Conservation (phyloP, 1,140 invertebrate genomes). For the Papilio machaon region DNA sequence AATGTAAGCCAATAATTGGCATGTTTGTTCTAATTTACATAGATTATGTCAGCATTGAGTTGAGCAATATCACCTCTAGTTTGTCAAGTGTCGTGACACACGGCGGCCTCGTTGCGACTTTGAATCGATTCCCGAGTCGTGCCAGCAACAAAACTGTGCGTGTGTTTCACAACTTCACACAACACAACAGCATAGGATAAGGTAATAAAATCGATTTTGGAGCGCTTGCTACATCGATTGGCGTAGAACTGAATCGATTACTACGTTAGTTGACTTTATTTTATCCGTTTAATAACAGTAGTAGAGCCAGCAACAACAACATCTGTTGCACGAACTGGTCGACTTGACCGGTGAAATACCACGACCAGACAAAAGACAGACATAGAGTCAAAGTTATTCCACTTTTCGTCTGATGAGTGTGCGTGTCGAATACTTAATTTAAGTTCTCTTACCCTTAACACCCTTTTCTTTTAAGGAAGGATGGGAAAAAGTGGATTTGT, state of each 20-base stretch:
- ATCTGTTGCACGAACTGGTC: no score
- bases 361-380: no score
- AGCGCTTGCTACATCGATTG: constrained; percentile 3
- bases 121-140: constrained; percentile 43
- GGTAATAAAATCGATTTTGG: constrained; percentile 28
- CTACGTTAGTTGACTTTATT: neutral
- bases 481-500: no score
- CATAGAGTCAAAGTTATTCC: no score
- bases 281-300: no score
- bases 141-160: constrained; percentile 21
- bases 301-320: no score
- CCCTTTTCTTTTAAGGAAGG: no score
- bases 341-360: no score
- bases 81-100: constrained; percentile 53
- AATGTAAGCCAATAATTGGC: neutral
- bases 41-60: constrained; percentile 7
- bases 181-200: constrained; percentile 17
- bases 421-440: no score
- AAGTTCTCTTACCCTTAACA: no score
- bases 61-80: constrained; percentile 31
- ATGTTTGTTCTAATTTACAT: constrained; percentile 31
- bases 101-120: constrained; percentile 56
- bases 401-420: no score
- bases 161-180: constrained; percentile 5
- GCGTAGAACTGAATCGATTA: neutral